A percentile compares a stretch with the other conserved stretches of the same genome.
Evolutionary conservation across 2,888 invertebrate genomes (phyloP).

Genomic region (Busseola fusca): DNA sequence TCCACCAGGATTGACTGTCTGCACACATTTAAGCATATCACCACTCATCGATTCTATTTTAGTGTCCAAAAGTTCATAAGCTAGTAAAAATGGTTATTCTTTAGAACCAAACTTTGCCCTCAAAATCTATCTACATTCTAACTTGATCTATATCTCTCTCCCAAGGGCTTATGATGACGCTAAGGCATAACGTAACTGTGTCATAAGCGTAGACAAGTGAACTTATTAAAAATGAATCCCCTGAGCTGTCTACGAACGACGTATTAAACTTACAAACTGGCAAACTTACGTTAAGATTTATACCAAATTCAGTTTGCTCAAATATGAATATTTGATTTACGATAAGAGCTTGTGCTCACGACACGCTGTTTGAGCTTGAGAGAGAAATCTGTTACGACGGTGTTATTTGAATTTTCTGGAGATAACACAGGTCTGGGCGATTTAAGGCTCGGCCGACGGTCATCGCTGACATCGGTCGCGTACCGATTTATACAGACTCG

Average conservation of each 20-base stretch:
- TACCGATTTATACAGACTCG: not conserved
- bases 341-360: slow-evolving; percentile 60
- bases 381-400: not conserved
- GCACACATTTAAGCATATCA: not conserved
- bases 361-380: slow-evolving; percentile 20
- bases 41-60: not conserved
- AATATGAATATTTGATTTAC: slow-evolving; percentile 70
- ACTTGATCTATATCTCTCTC: slow-evolving; percentile 14
- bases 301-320: slow-evolving; percentile 64
- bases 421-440: not conserved
- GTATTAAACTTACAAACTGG: slow-evolving; percentile 59
- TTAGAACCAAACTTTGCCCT: not conserved
- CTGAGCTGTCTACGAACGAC: slow-evolving; percentile 66
- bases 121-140: slow-evolving; percentile 2
- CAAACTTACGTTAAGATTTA: slow-evolving; percentile 62
- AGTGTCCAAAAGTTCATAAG: not conserved
- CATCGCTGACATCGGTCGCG: not conserved
- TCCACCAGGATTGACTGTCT: no score
- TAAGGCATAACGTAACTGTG: slow-evolving; percentile 36
- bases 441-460: not conserved
- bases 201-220: slow-evolving; percentile 50
- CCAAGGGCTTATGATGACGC: slow-evolving; percentile 15
- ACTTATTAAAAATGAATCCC: slow-evolving; percentile 68
- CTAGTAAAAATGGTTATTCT: not conserved
- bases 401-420: slow-evolving; percentile 14